Evolutionary conservation across 2,797 vertebrate species (phyloP), one percentile per base, ranked within the genome.

Genomic region (Cuculus canorus): DNA sequence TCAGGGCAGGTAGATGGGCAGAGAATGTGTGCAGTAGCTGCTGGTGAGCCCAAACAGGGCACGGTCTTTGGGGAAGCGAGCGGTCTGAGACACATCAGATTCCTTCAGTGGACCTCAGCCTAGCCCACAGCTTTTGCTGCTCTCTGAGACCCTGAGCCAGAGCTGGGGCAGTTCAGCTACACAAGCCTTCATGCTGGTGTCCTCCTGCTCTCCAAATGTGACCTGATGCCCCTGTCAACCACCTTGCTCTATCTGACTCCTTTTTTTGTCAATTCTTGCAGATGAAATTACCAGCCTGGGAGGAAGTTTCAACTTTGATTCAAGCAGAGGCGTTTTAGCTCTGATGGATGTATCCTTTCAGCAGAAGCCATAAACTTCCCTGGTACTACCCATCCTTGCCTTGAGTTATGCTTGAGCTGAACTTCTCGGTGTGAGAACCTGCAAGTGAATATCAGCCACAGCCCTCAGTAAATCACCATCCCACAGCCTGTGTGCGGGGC

Each of bases 401-500:
- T 35, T 35, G 35, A 35, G 35, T 35, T 35, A 35, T 35, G 35
- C 35, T 35, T 35, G 35, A 35, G 35, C 92, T 77, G 92, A 90
- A 56, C 32, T 7, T 95, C 76, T 76, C 76, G 32, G 15, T 64
- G 76, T 91, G 68, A 85, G 82, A 82, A 88, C 48, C 45, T 90
- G 85, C 57, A 71, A 96, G 89, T 93, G 95, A 95, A 95, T 90
- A 94, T 87, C 82, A 93, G 76, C 76, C 64, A 57, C 39, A 63
- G 5, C 22, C 45, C 47, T 54, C 56, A 19, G 12, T 77, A 94
- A 83, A 86, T 88, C 73, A 72, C 50, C 39, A 24, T 50, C 57
- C 61, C 61, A 57, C 18, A 23, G 10, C 48, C 72, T 91, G 11
- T n/a, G n/a, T 53, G 73, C 28, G 63, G 66, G 78, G 50, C 86